Conservation (phyloP, 2,797 vertebrate genomes). For the Oryzias dopingdopingensis region DNA sequence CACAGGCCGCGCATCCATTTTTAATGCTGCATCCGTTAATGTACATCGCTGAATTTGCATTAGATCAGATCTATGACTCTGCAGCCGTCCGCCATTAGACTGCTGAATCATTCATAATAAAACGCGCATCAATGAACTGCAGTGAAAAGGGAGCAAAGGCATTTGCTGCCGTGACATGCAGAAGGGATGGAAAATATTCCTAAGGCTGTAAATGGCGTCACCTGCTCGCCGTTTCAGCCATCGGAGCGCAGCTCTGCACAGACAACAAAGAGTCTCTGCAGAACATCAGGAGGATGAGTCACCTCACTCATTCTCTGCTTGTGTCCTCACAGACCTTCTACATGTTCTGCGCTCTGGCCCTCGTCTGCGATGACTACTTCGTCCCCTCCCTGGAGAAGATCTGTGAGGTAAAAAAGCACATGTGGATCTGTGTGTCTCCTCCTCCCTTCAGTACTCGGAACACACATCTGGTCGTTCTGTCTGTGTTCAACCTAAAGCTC, state of each 20-base stretch:
- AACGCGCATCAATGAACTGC: slow-evolving; percentile 10
- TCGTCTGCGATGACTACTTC: slow-evolving; percentile 95
- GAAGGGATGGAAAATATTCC: no score
- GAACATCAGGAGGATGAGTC: slow-evolving; percentile 1
- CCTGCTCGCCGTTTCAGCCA: no score
- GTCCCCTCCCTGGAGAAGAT: slow-evolving; percentile 95
- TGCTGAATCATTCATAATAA: slow-evolving; percentile 22
- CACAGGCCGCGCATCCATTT: slow-evolving; percentile 18
- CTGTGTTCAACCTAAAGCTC: no score
- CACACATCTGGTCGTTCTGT: no score
- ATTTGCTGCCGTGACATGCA: no score
- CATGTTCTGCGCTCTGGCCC: slow-evolving; percentile 92
- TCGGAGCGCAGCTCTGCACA: no score
- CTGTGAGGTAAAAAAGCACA: slow-evolving; percentile 80
- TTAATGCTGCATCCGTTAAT: slow-evolving; percentile 22
- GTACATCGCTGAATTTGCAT: slow-evolving; percentile 15
- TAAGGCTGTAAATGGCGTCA: no score
- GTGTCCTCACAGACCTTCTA: slow-evolving; percentile 84
- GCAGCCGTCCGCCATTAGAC: slow-evolving; percentile 15
- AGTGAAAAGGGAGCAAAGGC: background rate
- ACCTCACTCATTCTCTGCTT: slow-evolving; percentile 10
- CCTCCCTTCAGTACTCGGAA: no score
- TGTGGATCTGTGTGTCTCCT: no score
- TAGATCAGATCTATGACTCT: slow-evolving; percentile 19
- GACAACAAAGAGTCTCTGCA: slow-evolving; percentile 1